Evolutionary conservation across 53 echinoderm and acorn worm genomes (phyloP).

Genomic region (Mesocentrotus franciscanus): DNA sequence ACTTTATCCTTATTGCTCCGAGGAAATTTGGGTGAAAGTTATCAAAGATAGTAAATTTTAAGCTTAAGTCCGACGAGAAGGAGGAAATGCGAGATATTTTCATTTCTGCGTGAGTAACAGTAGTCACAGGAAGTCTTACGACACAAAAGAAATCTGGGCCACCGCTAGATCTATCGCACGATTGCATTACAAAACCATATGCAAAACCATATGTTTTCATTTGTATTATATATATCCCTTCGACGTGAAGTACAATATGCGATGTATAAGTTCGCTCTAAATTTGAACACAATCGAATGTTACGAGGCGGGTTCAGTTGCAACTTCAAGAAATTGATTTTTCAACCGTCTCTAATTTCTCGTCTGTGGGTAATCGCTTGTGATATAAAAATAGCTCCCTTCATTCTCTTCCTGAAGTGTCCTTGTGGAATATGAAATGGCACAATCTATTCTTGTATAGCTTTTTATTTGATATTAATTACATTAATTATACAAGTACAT

Average conservation of each 20-base stretch:
- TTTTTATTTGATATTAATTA: too few species aligned
- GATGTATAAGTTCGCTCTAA: background rate
- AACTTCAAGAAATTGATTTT: background rate
- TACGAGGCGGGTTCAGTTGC: background rate
- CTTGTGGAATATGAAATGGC: background rate
- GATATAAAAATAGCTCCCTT: background rate
- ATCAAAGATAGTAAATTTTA: background rate
- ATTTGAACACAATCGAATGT: background rate
- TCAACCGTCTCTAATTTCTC: background rate
- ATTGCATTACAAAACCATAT: slow-evolving; percentile 39
- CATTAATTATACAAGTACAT: background rate
- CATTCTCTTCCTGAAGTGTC: background rate
- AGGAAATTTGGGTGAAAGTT: background rate
- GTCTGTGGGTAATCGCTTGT: background rate
- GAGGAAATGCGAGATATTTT: slow-evolving; percentile 41
- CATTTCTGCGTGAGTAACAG: slow-evolving; percentile 8
- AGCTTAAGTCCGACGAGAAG: background rate
- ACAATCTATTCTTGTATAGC: background rate
- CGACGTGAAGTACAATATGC: background rate
- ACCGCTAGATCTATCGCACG: slow-evolving; percentile 26
- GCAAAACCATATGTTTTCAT: slow-evolving; percentile 17
- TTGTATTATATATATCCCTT: background rate
- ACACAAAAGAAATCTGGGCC: slow-evolving; percentile 47
- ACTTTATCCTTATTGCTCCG: background rate
- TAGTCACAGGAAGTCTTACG: background rate